Conservation (phyloP, 2,888 invertebrate genomes). For the Busseola fusca region DNA sequence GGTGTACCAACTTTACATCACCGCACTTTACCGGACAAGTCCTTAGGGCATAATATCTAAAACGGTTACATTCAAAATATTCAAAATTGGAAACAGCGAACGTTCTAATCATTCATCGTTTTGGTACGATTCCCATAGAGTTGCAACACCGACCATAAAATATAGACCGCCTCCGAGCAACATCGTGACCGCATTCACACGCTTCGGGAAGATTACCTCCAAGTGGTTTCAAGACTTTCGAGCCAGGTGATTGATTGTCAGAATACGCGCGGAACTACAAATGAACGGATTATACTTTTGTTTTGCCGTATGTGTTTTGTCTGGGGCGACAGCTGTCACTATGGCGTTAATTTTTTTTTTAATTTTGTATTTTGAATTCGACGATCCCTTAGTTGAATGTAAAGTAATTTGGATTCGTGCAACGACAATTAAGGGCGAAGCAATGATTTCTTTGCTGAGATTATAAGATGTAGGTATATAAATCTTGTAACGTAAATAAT, state of each 20-base stretch:
- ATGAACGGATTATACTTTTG: conserved; percentile 80
- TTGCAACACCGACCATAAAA: conserved; percentile 81
- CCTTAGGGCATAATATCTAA: conserved; percentile 36
- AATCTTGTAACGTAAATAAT: not conserved
- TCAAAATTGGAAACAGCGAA: conserved; percentile 58
- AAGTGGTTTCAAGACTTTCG: conserved; percentile 78
- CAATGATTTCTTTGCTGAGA: not conserved
- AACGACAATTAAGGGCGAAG: not conserved
- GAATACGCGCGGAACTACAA: conserved; percentile 75
- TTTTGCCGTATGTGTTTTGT: conserved; percentile 67
- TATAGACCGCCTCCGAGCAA: conserved; percentile 74
- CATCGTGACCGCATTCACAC: conserved; percentile 86
- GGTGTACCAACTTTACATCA: conserved; percentile 2
- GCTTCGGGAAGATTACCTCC: conserved; percentile 80
- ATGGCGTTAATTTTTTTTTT: conserved; percentile 19
- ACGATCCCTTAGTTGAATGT: not conserved
- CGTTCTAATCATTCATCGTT: conserved; percentile 64
- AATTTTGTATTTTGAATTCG: not conserved
- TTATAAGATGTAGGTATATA: too few species aligned
- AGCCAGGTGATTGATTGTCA: conserved; percentile 83
- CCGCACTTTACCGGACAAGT: conserved; percentile 26
- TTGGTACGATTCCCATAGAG: conserved; percentile 74
- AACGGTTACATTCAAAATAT: conserved; percentile 46
- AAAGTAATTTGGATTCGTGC: not conserved
- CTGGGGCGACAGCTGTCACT: conserved; percentile 39